Base-by-base conservation (phyloP, 1,140 invertebrate species). In the Papilio machaon region DNA sequence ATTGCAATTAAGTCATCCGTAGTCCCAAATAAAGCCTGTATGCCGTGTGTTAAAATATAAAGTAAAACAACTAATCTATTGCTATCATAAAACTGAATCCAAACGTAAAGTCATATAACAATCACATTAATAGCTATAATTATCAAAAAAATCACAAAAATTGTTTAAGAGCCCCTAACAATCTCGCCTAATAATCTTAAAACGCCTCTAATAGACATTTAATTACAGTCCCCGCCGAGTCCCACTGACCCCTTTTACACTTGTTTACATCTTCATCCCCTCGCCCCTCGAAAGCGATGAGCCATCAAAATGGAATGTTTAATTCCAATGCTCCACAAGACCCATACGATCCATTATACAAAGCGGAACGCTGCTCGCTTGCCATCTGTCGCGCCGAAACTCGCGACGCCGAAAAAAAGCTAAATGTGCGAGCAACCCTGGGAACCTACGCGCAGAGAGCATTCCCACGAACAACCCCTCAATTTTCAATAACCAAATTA, bases 401-500 rank as follows among this genome's bases (percentile, higher is more conserved):
- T 91, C 88, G 88, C 82, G 90, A 89, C 85, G 85, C 88, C 88
- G 87, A 91, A 92, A 94, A 93, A 93, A 93, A 90, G 82, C 89
- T 90, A 89, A 94, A 94, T 94, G 91, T 93, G 92, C 91, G 88
- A 89, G 87, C 92, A 92, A 91, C 92, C 93, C 93, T 94, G 92
- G 93, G 93, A 94, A 94, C 93, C 93, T 90, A 92, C 88, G 88
- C 92, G 84, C 91, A 85, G 85, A 90, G 88, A 90, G 91, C 90
- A 92, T 94, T 94, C 93, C 93, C 93, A 94, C 93, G 93, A 92
- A 93, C 92, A 91, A 94, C 93, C 93, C 93, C 93, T 92, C 93
- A 92, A 93, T 94, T 94, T 94, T 94, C 93, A 94, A 94, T 94
- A 94, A 94, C 93, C 93, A 94, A 94, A 94, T 94, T 94, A 94